Evolutionary conservation across 2,888 invertebrate species (phyloP).

Genomic region (Drosophila greeni): DNA sequence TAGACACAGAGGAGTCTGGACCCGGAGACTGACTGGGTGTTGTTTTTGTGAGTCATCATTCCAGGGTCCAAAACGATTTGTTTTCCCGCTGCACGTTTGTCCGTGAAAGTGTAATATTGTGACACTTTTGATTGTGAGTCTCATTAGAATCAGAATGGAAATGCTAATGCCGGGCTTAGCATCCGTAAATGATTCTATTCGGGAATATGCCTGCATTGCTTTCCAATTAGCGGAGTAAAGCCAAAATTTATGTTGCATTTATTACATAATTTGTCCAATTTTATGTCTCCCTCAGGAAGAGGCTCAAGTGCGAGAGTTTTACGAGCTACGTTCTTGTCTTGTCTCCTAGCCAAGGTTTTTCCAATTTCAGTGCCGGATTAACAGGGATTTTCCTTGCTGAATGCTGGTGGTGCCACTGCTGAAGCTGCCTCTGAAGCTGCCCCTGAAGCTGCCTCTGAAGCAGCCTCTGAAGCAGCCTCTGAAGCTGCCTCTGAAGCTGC

Average conservation of each 20-base stretch:
- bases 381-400: conserved; percentile 67
- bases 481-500: no score
- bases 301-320: conserved; percentile 57
- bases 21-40: conserved; percentile 13
- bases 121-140: conserved; percentile 74
- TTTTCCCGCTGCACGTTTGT: conserved; percentile 56
- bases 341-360: conserved; percentile 64
- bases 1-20: conserved; percentile 70
- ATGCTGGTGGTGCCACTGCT: conserved; percentile 16
- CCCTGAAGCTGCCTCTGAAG: background rate
- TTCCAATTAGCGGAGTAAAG: conserved; percentile 68
- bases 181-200: conserved; percentile 53
- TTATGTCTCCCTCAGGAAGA: conserved; percentile 57
- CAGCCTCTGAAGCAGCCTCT: no score
- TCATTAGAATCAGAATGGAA: conserved; percentile 60
- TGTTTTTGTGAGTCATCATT: conserved; percentile 40
- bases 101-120: conserved; percentile 76
- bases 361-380: conserved; percentile 76
- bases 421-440: conserved; percentile 3
- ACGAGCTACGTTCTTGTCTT: conserved; percentile 43
- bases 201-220: conserved; percentile 55
- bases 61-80: conserved; percentile 56
- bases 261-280: conserved; percentile 72
- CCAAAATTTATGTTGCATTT: conserved; percentile 74
- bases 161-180: conserved; percentile 33